phyloP scores from a whole-genome alignment of 1,140 invertebrate genomes.

The Stenopsyche tienmushanensis region DNA sequence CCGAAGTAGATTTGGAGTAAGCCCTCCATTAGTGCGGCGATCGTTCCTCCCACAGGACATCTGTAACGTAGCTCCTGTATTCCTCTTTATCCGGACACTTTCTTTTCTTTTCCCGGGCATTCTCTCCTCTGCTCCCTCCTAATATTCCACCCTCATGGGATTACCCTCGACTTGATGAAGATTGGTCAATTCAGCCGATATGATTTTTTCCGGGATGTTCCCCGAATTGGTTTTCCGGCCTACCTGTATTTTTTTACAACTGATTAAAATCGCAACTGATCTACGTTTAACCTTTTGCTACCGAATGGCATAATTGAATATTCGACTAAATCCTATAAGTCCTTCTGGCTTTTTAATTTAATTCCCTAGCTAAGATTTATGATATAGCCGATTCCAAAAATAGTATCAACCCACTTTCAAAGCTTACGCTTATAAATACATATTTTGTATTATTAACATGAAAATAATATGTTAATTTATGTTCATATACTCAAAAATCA shows the following conservation, averaged over 20 bases:
- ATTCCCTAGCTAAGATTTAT: too few species aligned
- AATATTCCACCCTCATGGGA: constrained; percentile 25
- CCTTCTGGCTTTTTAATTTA: too few species aligned
- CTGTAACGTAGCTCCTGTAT: constrained; percentile 17
- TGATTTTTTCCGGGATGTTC: background rate
- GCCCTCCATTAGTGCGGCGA: constrained; percentile 28
- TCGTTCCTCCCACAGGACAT: constrained; percentile 24
- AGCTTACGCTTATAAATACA: too few species aligned
- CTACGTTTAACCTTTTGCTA: too few species aligned
- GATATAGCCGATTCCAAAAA: too few species aligned
- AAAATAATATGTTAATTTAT: too few species aligned
- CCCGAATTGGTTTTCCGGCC: background rate
- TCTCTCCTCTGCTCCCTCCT: constrained; percentile 8
- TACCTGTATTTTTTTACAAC: constrained; percentile 1
- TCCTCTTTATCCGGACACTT: constrained; percentile 10
- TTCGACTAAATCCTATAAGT: too few species aligned
- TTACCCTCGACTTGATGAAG: constrained; percentile 25
- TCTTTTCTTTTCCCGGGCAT: constrained; percentile 7
- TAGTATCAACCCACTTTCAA: too few species aligned
- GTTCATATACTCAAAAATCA: too few species aligned
- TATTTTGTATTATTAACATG: too few species aligned
- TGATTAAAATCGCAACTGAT: too few species aligned
- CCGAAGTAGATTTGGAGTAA: constrained; percentile 26
- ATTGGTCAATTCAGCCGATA: constrained; percentile 19
- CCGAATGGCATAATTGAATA: too few species aligned